phyloP scores from a whole-genome alignment of 30 jellyfish, hydroid and myxozoan species.

The Aurelia sp. region DNA sequence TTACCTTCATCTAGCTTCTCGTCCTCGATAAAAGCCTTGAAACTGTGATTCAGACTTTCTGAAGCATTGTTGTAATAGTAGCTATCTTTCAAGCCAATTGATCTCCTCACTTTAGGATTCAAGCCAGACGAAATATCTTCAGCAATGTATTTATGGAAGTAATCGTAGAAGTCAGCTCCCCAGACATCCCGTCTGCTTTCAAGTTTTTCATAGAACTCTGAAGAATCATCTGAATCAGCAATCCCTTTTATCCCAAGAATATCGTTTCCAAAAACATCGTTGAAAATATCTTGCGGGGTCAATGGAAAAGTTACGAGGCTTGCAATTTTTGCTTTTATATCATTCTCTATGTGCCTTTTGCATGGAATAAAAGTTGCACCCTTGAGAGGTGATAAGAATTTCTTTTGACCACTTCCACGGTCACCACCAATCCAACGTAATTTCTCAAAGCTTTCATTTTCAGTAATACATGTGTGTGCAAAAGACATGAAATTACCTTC shows the following conservation, averaged over 20 bases:
- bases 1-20: slow-evolving; percentile 11
- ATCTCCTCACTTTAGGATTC: slow-evolving; percentile 13
- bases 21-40: neutral
- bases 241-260: neutral
- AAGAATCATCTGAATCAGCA: neutral
- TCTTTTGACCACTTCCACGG: slow-evolving; percentile 18
- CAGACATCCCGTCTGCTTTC: slow-evolving; percentile 10
- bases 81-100: slow-evolving; percentile 4
- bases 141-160: neutral
- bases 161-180: slow-evolving; percentile 1
- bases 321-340: neutral
- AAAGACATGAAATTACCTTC: slow-evolving; percentile 7
- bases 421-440: slow-evolving; percentile 10
- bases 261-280: too few species aligned
- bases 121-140: slow-evolving; percentile 1
- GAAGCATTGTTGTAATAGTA: neutral
- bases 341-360: neutral
- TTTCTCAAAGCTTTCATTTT: slow-evolving; percentile 1
- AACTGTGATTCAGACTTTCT: slow-evolving; percentile 6
- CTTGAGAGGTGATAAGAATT: slow-evolving; percentile 4
- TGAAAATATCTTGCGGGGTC: too few species aligned
- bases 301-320: too few species aligned
- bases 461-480: neutral
- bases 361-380: slow-evolving; percentile 18
- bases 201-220: neutral